Conservation (phyloP, 2,888 invertebrate species). For the Tigriopus californicus region DNA sequence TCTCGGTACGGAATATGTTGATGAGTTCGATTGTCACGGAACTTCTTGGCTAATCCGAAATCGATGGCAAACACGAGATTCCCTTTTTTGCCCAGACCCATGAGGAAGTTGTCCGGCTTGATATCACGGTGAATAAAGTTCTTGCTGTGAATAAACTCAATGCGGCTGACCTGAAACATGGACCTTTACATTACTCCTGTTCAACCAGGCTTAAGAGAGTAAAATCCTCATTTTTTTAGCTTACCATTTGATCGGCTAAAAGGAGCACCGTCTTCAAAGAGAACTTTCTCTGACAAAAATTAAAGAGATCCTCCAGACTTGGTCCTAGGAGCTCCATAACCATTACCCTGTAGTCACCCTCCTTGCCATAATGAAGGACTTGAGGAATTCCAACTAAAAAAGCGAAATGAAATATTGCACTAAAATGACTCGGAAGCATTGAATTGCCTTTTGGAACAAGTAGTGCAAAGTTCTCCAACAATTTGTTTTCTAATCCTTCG, state of each 20-base stretch:
- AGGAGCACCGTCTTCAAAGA: conserved; percentile 96
- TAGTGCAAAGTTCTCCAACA: background rate
- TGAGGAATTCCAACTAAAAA: conserved; percentile 68
- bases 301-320: conserved; percentile 92
- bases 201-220: too few relatives aligned
- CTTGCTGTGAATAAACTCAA: conserved; percentile 94
- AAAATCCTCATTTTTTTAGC: too few relatives aligned
- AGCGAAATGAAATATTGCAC: background rate
- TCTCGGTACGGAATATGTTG: conserved; percentile 83
- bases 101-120: conserved; percentile 93
- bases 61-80: conserved; percentile 98
- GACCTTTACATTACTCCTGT: too few relatives aligned
- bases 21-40: conserved; percentile 79
- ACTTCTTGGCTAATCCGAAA: conserved; percentile 98
- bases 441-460: background rate
- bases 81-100: conserved; percentile 86
- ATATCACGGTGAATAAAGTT: conserved; percentile 95
- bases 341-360: conserved; percentile 98
- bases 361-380: conserved; percentile 94
- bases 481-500: background rate
- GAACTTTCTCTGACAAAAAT: conserved; percentile 86
- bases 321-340: conserved; percentile 98
- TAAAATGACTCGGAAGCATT: background rate
- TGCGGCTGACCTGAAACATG: conserved; percentile 48
- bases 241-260: conserved; percentile 77